A percentile compares a stretch with the other conserved stretches of the same genome.
Evolutionary conservation across 2,888 invertebrate genomes (phyloP).

Genomic region (Dolichopus griseipennis): DNA sequence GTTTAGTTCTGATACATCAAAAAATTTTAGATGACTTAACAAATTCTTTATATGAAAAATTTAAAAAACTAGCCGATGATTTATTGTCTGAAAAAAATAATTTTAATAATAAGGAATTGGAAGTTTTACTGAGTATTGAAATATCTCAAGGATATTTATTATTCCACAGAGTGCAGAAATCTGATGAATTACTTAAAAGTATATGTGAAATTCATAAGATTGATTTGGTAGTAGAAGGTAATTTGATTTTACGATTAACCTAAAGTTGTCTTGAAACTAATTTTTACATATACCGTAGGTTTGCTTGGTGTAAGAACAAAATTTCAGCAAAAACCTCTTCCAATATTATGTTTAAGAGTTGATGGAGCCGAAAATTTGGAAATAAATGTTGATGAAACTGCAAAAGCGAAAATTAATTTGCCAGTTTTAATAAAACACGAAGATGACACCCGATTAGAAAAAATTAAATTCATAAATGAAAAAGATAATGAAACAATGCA

Average conservation of each 20-base stretch:
- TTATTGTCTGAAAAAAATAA: slow-evolving; percentile 29
- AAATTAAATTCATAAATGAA: slow-evolving; percentile 59
- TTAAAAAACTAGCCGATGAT: slow-evolving; percentile 25
- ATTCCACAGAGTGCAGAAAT: slow-evolving; percentile 63
- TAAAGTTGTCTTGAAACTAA: not conserved
- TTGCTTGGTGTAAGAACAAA: slow-evolving; percentile 81
- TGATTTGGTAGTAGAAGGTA: slow-evolving; percentile 60
- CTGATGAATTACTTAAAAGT: slow-evolving; percentile 56
- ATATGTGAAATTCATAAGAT: slow-evolving; percentile 58
- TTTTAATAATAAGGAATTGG: slow-evolving; percentile 37
- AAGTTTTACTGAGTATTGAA: slow-evolving; percentile 46
- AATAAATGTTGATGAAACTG: slow-evolving; percentile 43
- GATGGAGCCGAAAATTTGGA: slow-evolving; percentile 43
- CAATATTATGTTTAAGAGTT: slow-evolving; percentile 73
- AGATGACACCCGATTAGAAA: slow-evolving; percentile 80
- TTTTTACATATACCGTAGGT: slow-evolving; percentile 19
- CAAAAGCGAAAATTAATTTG: slow-evolving; percentile 47
- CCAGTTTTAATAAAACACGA: slow-evolving; percentile 63
- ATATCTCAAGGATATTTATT: slow-evolving; percentile 59
- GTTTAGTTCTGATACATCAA: slow-evolving; percentile 67
- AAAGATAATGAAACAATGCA: slow-evolving; percentile 44
- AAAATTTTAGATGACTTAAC: slow-evolving; percentile 66
- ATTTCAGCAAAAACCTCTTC: slow-evolving; percentile 70
- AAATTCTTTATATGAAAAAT: slow-evolving; percentile 50
- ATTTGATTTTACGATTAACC: not conserved